Base-by-base conservation (phyloP, 2,888 invertebrate species). In the Dyspetes luteomarginatus region DNA sequence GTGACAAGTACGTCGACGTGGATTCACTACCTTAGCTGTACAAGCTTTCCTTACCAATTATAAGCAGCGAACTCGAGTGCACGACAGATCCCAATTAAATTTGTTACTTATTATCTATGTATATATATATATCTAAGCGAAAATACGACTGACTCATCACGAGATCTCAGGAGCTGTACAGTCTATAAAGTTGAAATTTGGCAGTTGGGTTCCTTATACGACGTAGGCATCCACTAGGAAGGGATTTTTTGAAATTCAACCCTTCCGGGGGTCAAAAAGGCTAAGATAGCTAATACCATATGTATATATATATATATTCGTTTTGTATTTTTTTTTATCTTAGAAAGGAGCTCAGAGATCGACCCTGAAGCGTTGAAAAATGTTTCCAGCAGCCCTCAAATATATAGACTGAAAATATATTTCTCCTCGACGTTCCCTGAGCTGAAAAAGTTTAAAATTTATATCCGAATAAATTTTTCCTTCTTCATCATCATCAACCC, bases 1-100 rank as follows among this genome's bases (percentile, higher is more conserved):
- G 58, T 41, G 71, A 72, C 56, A 50, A 64, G 56, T 24, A 22
- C 41, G 56, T 58, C 5, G 22, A 15, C 41, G n/a, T 4, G 28
- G 30, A 17, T 65, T 9, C 41, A 22, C 22, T 65, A 58, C 24
- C 12, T 41, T 65, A 50, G 24, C 41, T 15, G 22, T 17, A 17
- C 17, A 26, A 4, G 48, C 24, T 41, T 56, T 41, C 71, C 48
- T 58, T 65, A 19, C 26, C 58, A 77, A 71, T 71, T 77, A 50
- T 48, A 58, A 71, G 41, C 22, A n/a, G 45, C 58, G 50, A 36
- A 36, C 56, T 62, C 9, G 48, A 24, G 60, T 41, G 19, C 50
- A 9, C 75, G 62, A 76, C 43, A 60, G 56, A 71, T 77, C 22
- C 65, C 71, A 77, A 77, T 77, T 71, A 50, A 76, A 55, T 43